phyloP scores from a whole-genome alignment of 2,113 vertebrate species.

The Oreochromis niloticus region DNA sequence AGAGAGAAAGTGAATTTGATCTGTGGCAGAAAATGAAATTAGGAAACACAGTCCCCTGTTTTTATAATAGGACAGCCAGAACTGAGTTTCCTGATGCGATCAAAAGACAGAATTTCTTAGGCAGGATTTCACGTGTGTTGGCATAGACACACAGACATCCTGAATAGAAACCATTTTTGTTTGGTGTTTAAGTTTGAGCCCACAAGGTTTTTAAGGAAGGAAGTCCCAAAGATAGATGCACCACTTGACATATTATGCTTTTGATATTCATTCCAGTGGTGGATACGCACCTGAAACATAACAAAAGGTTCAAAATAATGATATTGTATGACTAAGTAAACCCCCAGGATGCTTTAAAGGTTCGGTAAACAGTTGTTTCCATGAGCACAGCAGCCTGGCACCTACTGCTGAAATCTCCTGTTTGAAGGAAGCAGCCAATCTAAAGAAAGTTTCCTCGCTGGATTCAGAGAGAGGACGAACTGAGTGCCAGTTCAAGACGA shows the following conservation, averaged over 20 bases:
- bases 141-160: background rate
- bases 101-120: background rate
- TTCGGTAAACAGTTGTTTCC: background rate
- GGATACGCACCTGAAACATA: background rate
- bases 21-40: background rate
- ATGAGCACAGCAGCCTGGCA: background rate
- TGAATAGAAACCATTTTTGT: background rate
- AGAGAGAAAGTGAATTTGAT: background rate
- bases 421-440: too few species aligned
- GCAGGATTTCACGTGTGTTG: background rate
- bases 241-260: background rate
- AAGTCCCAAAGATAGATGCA: background rate
- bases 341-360: background rate
- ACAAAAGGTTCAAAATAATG: background rate
- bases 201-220: background rate
- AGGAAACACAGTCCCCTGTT: background rate
- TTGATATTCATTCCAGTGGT: background rate
- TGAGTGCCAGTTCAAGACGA: fast-evolving
- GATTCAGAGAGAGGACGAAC: background rate
- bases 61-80: background rate
- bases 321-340: background rate
- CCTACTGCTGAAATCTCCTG: background rate
- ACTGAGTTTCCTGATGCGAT: background rate
- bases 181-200: background rate
- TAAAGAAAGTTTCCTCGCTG: background rate